Percentiles rank a stretch among this genome's conserved stretches.
phyloP scores from a whole-genome alignment of 30 jellyfish, hydroid and myxozoan genomes.

The Morbakka virulenta region DNA sequence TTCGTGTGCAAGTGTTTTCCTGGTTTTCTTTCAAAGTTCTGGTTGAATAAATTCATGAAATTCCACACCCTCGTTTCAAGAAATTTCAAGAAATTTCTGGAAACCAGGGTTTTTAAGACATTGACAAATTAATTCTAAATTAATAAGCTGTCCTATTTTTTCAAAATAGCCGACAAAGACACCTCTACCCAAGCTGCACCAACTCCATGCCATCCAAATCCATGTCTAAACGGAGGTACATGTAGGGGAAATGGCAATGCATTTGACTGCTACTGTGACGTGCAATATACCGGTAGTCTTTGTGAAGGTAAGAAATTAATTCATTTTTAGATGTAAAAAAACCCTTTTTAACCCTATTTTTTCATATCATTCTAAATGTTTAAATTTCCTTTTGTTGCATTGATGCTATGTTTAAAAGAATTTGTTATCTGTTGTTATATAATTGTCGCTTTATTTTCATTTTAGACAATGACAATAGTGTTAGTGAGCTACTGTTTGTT shows the following conservation, averaged over 20 bases:
- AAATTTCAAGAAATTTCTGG: too few species aligned
- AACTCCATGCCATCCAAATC: slow-evolving; percentile 93
- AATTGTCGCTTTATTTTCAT: too few species aligned
- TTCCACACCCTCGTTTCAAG: too few species aligned
- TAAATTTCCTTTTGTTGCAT: background rate
- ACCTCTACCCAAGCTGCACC: background rate
- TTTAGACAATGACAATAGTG: too few species aligned
- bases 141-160: too few species aligned
- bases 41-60: too few species aligned
- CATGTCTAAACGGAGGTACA: slow-evolving; percentile 96
- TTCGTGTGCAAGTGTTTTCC: too few species aligned
- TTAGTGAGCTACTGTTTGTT: too few species aligned
- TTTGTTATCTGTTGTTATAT: background rate
- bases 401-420: background rate
- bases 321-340: background rate
- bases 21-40: too few species aligned
- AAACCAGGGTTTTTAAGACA: too few species aligned
- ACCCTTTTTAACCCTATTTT: background rate
- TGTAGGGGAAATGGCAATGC: slow-evolving; percentile 96
- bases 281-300: slow-evolving; percentile 93
- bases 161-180: too few species aligned
- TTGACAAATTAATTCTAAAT: too few species aligned
- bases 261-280: slow-evolving; percentile 90
- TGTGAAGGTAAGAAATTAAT: slow-evolving; percentile 96
- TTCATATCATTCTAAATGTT: background rate